Base-by-base conservation (phyloP, 2,113 vertebrate species). In the Hassar affinis region DNA sequence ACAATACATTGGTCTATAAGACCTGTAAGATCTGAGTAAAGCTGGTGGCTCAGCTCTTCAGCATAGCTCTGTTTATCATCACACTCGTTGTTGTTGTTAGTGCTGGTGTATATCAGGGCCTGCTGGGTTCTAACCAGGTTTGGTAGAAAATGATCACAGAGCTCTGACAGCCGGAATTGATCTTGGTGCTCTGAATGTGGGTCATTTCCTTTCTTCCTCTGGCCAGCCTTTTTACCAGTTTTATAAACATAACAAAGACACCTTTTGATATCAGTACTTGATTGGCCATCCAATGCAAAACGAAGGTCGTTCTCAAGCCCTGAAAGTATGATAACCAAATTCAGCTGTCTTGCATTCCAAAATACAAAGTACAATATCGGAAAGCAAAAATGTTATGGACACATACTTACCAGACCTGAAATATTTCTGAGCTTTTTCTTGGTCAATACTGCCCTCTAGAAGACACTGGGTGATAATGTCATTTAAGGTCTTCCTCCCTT, bases 161-260 rank as follows among this genome's bases (percentile, higher is more conserved):
- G 90, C 11, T 91, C 85, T n/a, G 91, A 91, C 42, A 94, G 85
- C 18, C 90, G 84, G 1, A 69, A 62, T n/a, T 81, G 71, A 57
- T 30, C 22, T 61, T 81, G 59, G 11, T 59, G 9, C 3, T 80
- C 78, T 27, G 52, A 8, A 45, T 47, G 35, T 8, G 38, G 42
- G 71, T 80, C 61, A n/a, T 59, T 38, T 30, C 38, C 8, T 18
- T 80, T 85, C 59, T 78, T 83, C 72, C n/a, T 84, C 14, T 88
- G 86, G 54, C 56, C 59, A 7, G 69, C 79, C 22, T 84, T 74
- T 38, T 52, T 59, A 45, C 86, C 88, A n/a, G 93, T 89, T 76
- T 89, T 94, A 87, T 94, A 90, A 66, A 95, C 54, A 7, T 96
- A 96, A 80, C 94, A 93, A 77, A 95, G 85, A 80, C 93, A 94